These are phyloP conservation scores for Myrmecophaga tridactyla DNA, from an alignment of 2,113 vertebrate genomes.

Conservation along the genomic window DNA sequence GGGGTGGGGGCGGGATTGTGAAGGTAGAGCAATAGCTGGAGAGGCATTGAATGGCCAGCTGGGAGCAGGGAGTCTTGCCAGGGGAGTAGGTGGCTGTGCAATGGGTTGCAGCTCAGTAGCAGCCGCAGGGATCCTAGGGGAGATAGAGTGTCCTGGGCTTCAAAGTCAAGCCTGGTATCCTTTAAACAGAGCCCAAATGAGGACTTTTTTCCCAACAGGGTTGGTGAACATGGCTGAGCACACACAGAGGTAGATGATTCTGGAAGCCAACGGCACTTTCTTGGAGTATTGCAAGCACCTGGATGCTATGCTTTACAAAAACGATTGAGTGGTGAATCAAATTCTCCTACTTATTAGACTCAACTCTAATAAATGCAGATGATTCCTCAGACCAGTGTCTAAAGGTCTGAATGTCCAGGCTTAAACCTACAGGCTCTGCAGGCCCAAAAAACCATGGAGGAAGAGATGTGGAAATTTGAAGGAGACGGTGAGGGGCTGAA, in stretches of 20 bases:
- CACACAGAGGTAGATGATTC: neutral
- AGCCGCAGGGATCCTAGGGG: neutral
- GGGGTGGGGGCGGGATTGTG: no score
- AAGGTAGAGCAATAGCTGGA: neutral
- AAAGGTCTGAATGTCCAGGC: neutral
- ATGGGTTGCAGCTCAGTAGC: no score
- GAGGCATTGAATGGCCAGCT: neutral
- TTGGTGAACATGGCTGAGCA: accelerated
- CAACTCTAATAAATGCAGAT: neutral
- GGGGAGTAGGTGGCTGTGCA: accelerated
- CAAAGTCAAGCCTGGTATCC: neutral
- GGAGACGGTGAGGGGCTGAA: neutral
- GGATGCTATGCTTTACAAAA: neutral
- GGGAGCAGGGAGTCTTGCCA: neutral
- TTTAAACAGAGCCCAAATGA: neutral
- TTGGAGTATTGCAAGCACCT: neutral
- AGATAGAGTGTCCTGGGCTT: neutral
- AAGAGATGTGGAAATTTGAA: neutral
- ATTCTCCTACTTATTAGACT: neutral
- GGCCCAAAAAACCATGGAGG: neutral
- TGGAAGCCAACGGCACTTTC: neutral
- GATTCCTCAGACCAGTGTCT: no score
- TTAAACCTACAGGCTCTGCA: neutral
- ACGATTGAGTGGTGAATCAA: neutral
- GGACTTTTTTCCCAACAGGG: neutral